Evolutionary conservation across 2,888 invertebrate genomes (phyloP), one percentile per base, ranked within the genome.

Genomic region (Eucera pruinosa): DNA sequence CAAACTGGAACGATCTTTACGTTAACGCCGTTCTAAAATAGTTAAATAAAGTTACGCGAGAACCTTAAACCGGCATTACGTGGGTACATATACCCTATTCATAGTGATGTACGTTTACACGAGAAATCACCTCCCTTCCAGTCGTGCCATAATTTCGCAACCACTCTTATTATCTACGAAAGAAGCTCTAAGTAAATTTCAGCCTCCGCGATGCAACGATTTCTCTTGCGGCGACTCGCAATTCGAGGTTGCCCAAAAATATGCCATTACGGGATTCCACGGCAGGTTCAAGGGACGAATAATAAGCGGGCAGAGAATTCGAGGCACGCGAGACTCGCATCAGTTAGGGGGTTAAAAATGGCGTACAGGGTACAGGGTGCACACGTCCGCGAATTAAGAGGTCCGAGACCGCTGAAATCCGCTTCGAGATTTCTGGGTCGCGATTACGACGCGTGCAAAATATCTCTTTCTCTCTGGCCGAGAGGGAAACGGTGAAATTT

Each of bases 341-440:
- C 58, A 50, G 52, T 58, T n/a, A 58, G 36, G 27, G 68, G 71
- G 68, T 60, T 52, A 54, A 52, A 72, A 52, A 52, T 36, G 58
- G 15, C 52, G 30, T 36, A n/a, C n/a, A n/a, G n/a, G 2, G 65
- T 11, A 20, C 11, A n/a, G 27, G 45, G 20, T n/a, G 30, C 39
- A 27, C 52, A 52, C 58, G 71, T 52, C 45, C 60, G 20, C 60
- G 72, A 72, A 72, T 68, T 52, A 72, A 68, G 72, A 60, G 71
- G 50, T 27, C 36, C 33, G 25, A 43, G 57, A 15, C 71, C 50
- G 52, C 15, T 68, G 69, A 60, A 54, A 54, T 45, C 36, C 52
- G 64, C 45, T 13, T 30, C 43, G 36, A 72, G 72, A 72, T 72
- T 72, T 72, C 72, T 72, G 58, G 68, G 43, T 30, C 68, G 72